Percentiles rank a stretch among this genome's conserved stretches.
Conservation (phyloP, 2,113 vertebrate species). For the Narcine bancroftii region DNA sequence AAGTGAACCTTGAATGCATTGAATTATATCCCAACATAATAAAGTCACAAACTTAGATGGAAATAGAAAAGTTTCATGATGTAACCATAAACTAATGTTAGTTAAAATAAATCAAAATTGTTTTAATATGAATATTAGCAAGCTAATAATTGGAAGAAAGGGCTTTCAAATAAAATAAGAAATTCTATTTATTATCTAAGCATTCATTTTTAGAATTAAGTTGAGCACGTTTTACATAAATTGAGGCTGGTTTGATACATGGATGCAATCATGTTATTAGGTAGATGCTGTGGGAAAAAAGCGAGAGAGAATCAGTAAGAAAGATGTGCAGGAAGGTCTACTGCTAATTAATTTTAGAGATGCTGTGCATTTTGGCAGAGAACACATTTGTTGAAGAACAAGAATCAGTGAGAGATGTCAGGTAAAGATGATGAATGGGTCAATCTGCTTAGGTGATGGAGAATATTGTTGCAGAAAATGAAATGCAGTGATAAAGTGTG, state of each 20-base stretch:
- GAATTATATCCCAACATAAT: background rate
- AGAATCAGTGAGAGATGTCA: background rate
- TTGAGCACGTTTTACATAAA: background rate
- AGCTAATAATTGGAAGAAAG: background rate
- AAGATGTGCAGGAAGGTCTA: background rate
- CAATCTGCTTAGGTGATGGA: background rate
- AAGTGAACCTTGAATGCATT: background rate
- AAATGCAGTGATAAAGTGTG: background rate
- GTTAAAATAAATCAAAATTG: background rate
- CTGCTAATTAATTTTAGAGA: background rate
- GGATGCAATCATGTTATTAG: background rate
- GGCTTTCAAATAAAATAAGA: background rate
- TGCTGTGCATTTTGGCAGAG: background rate
- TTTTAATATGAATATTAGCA: constrained; percentile 2
- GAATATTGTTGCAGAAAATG: background rate
- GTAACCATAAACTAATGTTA: background rate
- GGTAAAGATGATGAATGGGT: background rate
- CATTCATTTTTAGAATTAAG: background rate
- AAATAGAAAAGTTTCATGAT: background rate
- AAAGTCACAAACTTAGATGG: background rate
- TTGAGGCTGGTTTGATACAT: background rate
- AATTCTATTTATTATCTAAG: background rate
- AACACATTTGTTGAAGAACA: background rate
- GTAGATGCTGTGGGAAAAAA: background rate
- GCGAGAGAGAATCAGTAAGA: background rate